Evolutionary conservation across 2,888 invertebrate species (phyloP), one percentile per base, ranked within the genome.

Genomic region (Machimus atricapillus): DNA sequence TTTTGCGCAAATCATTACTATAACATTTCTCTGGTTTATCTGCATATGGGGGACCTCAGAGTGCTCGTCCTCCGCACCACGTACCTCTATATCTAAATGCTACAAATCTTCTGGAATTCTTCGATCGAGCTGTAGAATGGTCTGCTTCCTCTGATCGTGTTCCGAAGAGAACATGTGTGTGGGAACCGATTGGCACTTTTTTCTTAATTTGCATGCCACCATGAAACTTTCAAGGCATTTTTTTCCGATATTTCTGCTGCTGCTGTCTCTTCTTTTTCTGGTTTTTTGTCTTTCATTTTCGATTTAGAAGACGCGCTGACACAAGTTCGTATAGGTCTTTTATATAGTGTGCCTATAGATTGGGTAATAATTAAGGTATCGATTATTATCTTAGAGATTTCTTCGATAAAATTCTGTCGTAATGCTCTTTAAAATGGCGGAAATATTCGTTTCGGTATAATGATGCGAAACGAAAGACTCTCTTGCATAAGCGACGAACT

Each of bases 151-250:
- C 76, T 76, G 76, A 76, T 76, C 76, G 37, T 76, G 76, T 76
- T 76, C 34, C 34, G 37, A n/a, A 40, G 37, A 76, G 34, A 76
- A 34, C 31, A 76, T 34, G 34, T 76, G 76, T 76, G 76, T 76
- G 76, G 76, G 76, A 76, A 76, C 76, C 40, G 76, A 76, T 76
- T 40, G 76, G 34, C 76, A 76, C 40, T 76, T 76, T 76, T 76
- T 76, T 76, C 76, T 76, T 76, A 76, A 76, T 76, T 76, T 76
- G 76, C 76, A 76, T 76, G 76, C 76, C 76, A 76, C 76, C 76
- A 76, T 76, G 76, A 76, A 76, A 76, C 76, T 76, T 76, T 76
- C 76, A 76, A 76, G 76, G 16, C 34, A 40, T 76, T 76, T 76
- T 56, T 56, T 56, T 56, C 43, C 52, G 66, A 66, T 66, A 27